These are phyloP conservation scores for Hymenopus coronatus DNA, from an alignment of 2,888 invertebrate species.

Conservation along the genomic window DNA sequence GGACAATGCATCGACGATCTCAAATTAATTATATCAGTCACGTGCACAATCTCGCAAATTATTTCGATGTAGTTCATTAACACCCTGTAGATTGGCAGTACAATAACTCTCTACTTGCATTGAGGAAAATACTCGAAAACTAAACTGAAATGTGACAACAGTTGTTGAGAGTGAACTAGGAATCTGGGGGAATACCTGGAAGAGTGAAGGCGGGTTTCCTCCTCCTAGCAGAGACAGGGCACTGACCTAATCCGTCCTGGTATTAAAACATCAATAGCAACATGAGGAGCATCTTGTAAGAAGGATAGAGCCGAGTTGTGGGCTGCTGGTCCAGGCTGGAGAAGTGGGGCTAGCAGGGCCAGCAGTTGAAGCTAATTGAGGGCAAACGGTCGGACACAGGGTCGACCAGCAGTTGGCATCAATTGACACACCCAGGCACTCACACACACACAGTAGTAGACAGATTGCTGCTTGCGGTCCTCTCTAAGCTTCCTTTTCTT, in stretches of 20 bases:
- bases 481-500: not conserved
- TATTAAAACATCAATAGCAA: not conserved
- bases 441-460: not conserved
- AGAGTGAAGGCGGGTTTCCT: not conserved
- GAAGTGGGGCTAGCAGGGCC: constrained; percentile 5
- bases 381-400: constrained; percentile 17
- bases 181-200: not conserved
- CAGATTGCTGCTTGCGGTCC: not conserved
- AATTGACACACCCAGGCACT: constrained; percentile 25
- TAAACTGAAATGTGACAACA: no score
- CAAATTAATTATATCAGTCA: no score
- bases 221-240: not conserved
- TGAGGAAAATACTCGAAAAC: no score
- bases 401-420: constrained; percentile 23
- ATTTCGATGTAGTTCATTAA: no score
- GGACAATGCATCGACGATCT: no score
- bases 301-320: not conserved
- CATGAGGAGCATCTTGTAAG: not conserved
- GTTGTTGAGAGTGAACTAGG: not conserved
- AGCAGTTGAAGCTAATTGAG: constrained; percentile 24
- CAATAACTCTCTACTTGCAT: no score
- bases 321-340: not conserved
- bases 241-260: not conserved
- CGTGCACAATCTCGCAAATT: no score
- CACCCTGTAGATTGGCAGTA: no score